Conservation (phyloP, 92 coral and sea anemone species). For the Nematostella vectensis region DNA sequence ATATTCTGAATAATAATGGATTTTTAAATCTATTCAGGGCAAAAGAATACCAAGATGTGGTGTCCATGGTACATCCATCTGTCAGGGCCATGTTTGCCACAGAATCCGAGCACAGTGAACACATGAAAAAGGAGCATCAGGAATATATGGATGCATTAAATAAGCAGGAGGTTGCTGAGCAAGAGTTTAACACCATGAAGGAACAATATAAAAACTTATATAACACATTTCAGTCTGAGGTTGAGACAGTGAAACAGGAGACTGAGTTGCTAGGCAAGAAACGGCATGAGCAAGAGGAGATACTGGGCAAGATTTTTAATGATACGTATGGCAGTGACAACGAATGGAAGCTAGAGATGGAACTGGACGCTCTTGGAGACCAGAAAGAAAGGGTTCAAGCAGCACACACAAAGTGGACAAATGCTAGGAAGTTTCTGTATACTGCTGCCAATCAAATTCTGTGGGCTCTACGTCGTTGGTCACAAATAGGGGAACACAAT, state of each 20-base stretch:
- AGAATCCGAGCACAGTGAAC: conserved; percentile 52
- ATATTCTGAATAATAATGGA: too few species aligned
- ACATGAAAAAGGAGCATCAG: conserved; percentile 64
- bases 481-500: conserved; percentile 65
- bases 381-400: conserved; percentile 59
- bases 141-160: conserved; percentile 91
- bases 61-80: conserved; percentile 48
- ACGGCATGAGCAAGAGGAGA: conserved; percentile 39
- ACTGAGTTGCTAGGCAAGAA: conserved; percentile 35
- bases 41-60: conserved; percentile 82
- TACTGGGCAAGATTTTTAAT: conserved; percentile 72
- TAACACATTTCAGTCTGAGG: conserved; percentile 14
- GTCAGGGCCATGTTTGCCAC: conserved; percentile 78
- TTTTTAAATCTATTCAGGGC: too few species aligned
- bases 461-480: conserved; percentile 91
- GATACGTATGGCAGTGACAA: conserved; percentile 86
- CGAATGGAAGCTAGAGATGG: conserved; percentile 84
- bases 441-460: conserved; percentile 61
- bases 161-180: conserved; percentile 80
- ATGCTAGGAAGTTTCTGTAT: conserved; percentile 53
- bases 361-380: conserved; percentile 62
- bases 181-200: conserved; percentile 50
- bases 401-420: conserved; percentile 63
- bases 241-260: conserved; percentile 26
- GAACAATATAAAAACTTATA: conserved; percentile 69